These are phyloP conservation scores for Atethmia centrago DNA, from an alignment of 2,888 invertebrate species.

Conservation along the genomic window DNA sequence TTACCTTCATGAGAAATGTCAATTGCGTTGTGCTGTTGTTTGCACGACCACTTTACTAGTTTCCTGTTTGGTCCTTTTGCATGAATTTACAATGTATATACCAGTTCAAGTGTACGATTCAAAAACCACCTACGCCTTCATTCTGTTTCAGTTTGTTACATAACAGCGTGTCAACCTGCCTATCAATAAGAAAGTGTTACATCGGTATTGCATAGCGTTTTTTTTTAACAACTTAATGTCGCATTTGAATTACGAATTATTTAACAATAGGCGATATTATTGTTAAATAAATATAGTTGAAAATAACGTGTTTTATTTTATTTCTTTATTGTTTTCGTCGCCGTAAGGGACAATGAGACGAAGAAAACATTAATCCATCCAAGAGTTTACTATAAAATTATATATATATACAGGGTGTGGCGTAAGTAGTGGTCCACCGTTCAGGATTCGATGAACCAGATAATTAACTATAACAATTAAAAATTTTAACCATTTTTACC, in stretches of 20 bases:
- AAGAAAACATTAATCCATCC: not conserved
- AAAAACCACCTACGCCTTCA: not conserved
- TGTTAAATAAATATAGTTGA: conserved; percentile 79
- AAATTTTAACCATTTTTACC: too few species aligned
- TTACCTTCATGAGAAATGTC: conserved; percentile 22
- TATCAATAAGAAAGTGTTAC: conserved; percentile 25
- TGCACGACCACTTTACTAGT: not conserved
- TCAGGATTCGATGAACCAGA: too few species aligned
- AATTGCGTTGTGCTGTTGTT: conserved; percentile 31
- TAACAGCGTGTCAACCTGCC: not conserved
- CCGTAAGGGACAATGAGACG: not conserved
- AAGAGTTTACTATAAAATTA: conserved; percentile 2
- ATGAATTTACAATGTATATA: not conserved
- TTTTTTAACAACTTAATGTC: conserved; percentile 62
- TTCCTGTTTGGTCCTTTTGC: conserved; percentile 1
- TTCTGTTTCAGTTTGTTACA: conserved; percentile 12
- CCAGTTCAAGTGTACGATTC: not conserved
- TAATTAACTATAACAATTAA: too few species aligned
- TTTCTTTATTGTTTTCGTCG: not conserved
- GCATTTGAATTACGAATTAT: conserved; percentile 51
- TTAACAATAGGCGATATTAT: conserved; percentile 67
- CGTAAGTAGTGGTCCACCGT: too few species aligned
- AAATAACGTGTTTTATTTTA: conserved; percentile 43
- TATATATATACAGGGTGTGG: too few species aligned
- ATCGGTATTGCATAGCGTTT: conserved; percentile 37